Evolutionary conservation across 2,797 vertebrate genomes (phyloP).

Genomic region (Centropyge bicolor): DNA sequence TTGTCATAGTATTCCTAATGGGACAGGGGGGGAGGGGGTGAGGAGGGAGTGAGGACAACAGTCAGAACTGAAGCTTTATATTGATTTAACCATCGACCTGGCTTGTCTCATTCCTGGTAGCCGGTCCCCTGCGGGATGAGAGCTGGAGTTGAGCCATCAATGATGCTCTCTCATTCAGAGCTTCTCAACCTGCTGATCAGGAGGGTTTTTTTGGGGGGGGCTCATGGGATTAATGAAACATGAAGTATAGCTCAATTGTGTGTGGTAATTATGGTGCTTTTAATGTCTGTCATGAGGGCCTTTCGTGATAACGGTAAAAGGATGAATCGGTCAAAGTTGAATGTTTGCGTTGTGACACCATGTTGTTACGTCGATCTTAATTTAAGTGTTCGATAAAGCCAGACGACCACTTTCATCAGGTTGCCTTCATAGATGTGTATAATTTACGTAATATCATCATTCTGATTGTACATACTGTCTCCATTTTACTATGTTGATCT

Average conservation of each 20-base stretch:
- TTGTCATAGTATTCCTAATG: slow-evolving; percentile 93
- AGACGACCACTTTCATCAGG: not conserved
- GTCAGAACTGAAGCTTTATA: slow-evolving; percentile 46
- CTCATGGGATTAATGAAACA: slow-evolving; percentile 15
- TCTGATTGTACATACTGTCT: too few species aligned
- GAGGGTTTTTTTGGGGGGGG: not conserved
- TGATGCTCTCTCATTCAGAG: slow-evolving; percentile 18
- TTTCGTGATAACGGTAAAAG: not conserved
- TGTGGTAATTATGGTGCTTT: slow-evolving; percentile 26
- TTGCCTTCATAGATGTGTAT: too few species aligned
- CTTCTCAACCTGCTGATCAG: slow-evolving; percentile 22
- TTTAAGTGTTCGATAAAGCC: not conserved
- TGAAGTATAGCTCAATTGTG: not conserved
- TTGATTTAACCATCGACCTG: slow-evolving; percentile 53
- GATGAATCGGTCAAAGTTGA: not conserved
- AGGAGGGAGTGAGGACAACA: not conserved
- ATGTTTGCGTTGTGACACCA: not conserved
- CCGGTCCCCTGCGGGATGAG: slow-evolving; percentile 24
- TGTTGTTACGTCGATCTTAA: not conserved
- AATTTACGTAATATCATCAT: too few species aligned
- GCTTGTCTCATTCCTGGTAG: slow-evolving; percentile 61
- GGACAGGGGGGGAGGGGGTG: not conserved
- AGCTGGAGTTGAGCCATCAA: slow-evolving; percentile 26
- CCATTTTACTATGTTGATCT: too few species aligned
- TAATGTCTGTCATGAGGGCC: slow-evolving; percentile 6